These are phyloP conservation scores for Passer domesticus DNA, from an alignment of 2,113 vertebrate genomes.

Conservation along the genomic window DNA sequence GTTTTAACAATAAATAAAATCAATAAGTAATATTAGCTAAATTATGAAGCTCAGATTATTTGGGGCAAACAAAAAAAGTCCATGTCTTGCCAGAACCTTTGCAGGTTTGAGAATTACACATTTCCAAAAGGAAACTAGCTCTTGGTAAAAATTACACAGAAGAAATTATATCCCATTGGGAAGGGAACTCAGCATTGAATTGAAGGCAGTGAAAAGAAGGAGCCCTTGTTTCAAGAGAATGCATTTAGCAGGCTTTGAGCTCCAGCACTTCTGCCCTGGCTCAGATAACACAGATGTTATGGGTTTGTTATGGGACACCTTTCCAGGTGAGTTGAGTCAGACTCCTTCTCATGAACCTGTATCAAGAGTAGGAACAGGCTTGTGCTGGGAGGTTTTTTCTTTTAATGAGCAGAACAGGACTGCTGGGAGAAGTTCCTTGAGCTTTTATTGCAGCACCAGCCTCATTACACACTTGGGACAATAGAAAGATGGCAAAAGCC, in stretches of 20 bases:
- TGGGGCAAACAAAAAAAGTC: background rate
- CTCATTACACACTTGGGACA: too few species aligned
- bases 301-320: background rate
- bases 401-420: too few species aligned
- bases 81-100: background rate
- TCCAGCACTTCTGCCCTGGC: background rate
- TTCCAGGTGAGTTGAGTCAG: background rate
- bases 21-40: background rate
- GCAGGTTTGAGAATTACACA: background rate
- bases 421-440: too few species aligned
- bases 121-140: background rate
- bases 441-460: too few species aligned
- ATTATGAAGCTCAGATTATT: background rate
- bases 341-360: background rate
- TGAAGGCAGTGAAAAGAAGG: background rate
- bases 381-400: too few species aligned
- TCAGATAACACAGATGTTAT: rapidly evolving
- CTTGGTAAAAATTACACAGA: background rate
- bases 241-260: background rate
- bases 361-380: background rate
- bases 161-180: background rate
- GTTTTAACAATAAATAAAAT: background rate
- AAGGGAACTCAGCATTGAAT: background rate
- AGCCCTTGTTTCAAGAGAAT: background rate
- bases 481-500: background rate